A percentile compares a stretch with the other conserved stretches of the same genome.
Conservation (phyloP, 2,797 vertebrate species). For the Sebastes minor region DNA sequence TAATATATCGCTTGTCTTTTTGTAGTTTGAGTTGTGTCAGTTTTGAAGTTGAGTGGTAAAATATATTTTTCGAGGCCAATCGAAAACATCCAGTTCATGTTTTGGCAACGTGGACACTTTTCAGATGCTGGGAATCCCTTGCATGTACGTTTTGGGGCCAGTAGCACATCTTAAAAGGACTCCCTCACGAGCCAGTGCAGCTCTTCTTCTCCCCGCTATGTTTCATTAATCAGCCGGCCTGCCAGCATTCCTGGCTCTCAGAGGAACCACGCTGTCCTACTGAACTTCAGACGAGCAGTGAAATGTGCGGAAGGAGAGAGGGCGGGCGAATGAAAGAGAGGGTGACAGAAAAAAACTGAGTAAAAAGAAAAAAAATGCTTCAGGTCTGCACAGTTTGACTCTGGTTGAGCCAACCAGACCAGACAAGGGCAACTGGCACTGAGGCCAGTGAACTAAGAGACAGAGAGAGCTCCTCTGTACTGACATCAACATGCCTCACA, state of each 20-base stretch:
- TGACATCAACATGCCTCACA: conserved; percentile 70
- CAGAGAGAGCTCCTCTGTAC: conserved; percentile 64
- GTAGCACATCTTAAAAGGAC: conserved; percentile 51
- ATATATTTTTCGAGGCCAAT: background rate
- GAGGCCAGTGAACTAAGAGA: conserved; percentile 32
- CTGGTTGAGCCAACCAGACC: conserved; percentile 31
- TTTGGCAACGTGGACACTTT: background rate
- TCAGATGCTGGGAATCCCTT: conserved; percentile 43
- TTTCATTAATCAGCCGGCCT: conserved; percentile 63
- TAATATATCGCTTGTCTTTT: background rate
- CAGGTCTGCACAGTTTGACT: background rate
- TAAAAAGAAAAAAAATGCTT: background rate
- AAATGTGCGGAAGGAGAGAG: conserved; percentile 16
- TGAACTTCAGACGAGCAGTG: conserved; percentile 66
- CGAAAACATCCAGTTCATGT: background rate
- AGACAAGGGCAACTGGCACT: conserved; percentile 35
- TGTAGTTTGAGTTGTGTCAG: background rate
- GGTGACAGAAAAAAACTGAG: conserved; percentile 21
- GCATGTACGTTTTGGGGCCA: conserved; percentile 35
- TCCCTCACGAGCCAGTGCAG: conserved; percentile 8
- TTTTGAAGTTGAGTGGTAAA: background rate
- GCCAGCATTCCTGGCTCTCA: conserved; percentile 60
- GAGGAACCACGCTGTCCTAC: conserved; percentile 72
- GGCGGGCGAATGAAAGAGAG: background rate
- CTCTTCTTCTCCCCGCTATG: conserved; percentile 25